These are phyloP conservation scores for Anabas testudineus DNA, from an alignment of 2,797 vertebrate genomes.

Conservation along the genomic window DNA sequence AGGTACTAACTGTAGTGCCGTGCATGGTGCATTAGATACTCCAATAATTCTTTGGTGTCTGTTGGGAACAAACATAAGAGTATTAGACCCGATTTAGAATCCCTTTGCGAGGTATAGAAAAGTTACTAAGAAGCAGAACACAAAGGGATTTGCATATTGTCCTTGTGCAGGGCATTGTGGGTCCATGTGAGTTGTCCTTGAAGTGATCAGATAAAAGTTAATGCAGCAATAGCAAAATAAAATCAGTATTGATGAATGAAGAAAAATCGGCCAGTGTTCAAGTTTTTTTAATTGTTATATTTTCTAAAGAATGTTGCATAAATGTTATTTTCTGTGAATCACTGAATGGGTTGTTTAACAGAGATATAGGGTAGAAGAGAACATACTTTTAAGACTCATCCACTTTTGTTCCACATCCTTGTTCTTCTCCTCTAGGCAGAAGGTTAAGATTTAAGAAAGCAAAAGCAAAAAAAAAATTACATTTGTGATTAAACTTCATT, in stretches of 20 bases:
- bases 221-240: constrained; percentile 3
- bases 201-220: constrained; percentile 47
- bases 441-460: constrained; percentile 38
- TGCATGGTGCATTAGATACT: constrained; percentile 48
- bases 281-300: not conserved
- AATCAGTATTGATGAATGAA: constrained; percentile 8
- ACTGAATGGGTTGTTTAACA: constrained; percentile 27
- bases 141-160: constrained; percentile 62
- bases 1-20: constrained; percentile 33
- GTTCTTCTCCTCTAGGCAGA: constrained; percentile 30
- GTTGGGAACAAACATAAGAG: constrained; percentile 64
- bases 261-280: constrained; percentile 1
- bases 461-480: not conserved
- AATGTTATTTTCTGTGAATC: constrained; percentile 5
- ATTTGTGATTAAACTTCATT: constrained; percentile 63
- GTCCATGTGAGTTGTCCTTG: constrained; percentile 54
- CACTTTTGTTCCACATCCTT: constrained; percentile 46
- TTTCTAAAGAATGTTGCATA: not conserved
- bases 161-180: constrained; percentile 45
- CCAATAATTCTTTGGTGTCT: constrained; percentile 49
- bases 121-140: constrained; percentile 55
- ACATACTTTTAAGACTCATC: constrained; percentile 32
- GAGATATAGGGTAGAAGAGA: not conserved
- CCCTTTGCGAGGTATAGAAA: constrained; percentile 50
- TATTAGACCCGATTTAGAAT: constrained; percentile 63